phyloP scores from a whole-genome alignment of 2,797 vertebrate species.

The Vultur gryphus region DNA sequence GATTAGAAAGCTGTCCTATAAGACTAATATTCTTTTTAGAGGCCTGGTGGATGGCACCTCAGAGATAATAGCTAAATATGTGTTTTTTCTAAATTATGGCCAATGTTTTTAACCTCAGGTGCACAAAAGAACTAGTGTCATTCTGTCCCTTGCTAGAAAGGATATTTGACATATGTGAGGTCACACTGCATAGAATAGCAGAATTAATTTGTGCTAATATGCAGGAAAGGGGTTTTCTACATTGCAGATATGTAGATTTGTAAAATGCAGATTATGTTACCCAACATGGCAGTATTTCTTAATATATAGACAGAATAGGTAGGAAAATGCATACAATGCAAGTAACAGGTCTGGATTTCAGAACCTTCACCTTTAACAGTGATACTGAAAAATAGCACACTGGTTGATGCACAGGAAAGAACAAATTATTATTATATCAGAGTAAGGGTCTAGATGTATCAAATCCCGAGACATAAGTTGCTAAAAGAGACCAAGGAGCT shows the following conservation, averaged over 20 bases:
- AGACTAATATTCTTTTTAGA: background rate
- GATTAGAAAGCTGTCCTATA: background rate
- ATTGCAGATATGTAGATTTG: background rate
- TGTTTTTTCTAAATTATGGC: background rate
- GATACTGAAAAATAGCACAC: background rate
- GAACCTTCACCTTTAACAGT: background rate
- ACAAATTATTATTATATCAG: background rate
- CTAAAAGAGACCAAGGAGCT: background rate
- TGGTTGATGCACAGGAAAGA: background rate
- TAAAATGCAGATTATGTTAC: background rate
- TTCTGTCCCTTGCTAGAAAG: background rate
- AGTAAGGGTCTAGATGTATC: background rate
- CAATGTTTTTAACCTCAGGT: background rate
- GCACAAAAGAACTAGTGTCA: background rate
- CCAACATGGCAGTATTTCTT: background rate
- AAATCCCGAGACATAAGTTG: background rate
- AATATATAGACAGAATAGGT: background rate
- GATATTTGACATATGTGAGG: background rate
- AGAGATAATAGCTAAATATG: background rate
- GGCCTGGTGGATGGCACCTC: background rate
- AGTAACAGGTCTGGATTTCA: background rate
- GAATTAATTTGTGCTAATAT: background rate
- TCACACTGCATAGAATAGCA: background rate
- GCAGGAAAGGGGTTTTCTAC: background rate
- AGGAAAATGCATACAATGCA: background rate